Base-by-base conservation (phyloP, 2,888 invertebrate genomes). In the Hypolimnas misippus region DNA sequence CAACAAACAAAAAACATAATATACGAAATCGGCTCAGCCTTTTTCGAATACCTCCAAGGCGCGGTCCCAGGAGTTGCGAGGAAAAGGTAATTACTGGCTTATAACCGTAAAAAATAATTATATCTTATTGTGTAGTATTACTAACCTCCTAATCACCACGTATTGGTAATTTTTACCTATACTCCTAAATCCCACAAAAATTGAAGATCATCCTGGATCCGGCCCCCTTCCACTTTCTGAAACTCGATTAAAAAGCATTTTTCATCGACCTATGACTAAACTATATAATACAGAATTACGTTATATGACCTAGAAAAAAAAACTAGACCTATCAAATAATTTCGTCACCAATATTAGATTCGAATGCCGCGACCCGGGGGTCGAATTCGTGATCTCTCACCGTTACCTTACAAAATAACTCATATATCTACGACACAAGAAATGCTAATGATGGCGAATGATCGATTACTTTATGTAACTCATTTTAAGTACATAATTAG, bases 371-470 rank as follows among this genome's bases (percentile, higher is more conserved):
- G 64, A 62, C 61, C 57, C 53, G 61, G 64, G 59, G 57, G 46
- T 63, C 57, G 64, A 57, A 65, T 53, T 61, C 64, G 62, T 65
- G 64, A 57, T 57, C 52, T 49, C 40, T 17, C 29, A 49, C n/a
- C n/a, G n/a, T n/a, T 29, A 35, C 57, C 54, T 65, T 62, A 54
- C 62, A 53, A 57, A 65, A 65, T 46, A 56, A 17, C 57, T 54
- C 35, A 62, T 54, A 50, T 49, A 38, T 57, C 33, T 1, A 25
- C 46, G 46, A n/a, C 46, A 46, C n/a, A 19, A 1, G 7, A 42
- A 42, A 16, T 42, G 42, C 17, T 42, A 42, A 42, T 42, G 17
- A 42, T 17, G 42, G 3, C 17, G 10, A 42, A 17, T 10, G 10
- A 42, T 42, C 16, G 10, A 17, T 42, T 3, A 42, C 17, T 17